These are phyloP conservation scores for Lagopus leucura DNA, from an alignment of 2,113 vertebrate species.

Conservation along the genomic window DNA sequence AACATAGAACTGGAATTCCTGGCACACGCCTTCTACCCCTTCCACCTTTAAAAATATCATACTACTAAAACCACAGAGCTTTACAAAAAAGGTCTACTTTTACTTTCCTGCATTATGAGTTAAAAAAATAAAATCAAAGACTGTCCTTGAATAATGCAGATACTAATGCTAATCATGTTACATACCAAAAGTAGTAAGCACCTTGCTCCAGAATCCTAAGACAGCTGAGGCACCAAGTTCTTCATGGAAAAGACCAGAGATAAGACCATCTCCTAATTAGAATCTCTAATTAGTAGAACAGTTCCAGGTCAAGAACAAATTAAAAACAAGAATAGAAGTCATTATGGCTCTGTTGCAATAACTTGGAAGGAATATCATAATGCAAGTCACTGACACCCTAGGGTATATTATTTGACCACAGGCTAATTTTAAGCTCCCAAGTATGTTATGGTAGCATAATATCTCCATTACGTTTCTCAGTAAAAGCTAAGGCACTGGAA, in stretches of 20 bases:
- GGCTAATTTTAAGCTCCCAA: constrained; percentile 34
- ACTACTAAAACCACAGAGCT: background rate
- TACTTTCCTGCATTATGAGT: background rate
- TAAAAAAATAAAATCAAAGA: background rate
- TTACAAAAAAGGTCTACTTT: background rate
- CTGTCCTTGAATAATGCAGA: constrained; percentile 18
- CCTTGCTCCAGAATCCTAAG: constrained; percentile 25
- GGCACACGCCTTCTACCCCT: background rate
- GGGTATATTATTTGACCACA: constrained; percentile 43
- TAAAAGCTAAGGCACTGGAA: background rate
- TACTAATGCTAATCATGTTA: background rate
- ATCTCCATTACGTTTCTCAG: background rate
- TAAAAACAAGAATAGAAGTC: constrained; percentile 41
- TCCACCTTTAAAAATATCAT: background rate
- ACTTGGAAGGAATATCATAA: constrained; percentile 46
- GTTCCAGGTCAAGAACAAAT: constrained; percentile 66
- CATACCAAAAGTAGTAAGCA: constrained; percentile 24
- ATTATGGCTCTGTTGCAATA: background rate
- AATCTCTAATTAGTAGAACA: constrained; percentile 48
- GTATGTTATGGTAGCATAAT: background rate
- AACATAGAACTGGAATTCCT: background rate
- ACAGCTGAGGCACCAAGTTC: constrained; percentile 37
- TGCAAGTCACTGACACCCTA: constrained; percentile 44
- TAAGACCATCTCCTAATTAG: constrained; percentile 57
- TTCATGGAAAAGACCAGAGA: constrained; percentile 27